Percentiles rank a stretch among this genome's conserved stretches.
Evolutionary conservation across 2,113 vertebrate species (phyloP).

Genomic region (Osmerus eperlanus): DNA sequence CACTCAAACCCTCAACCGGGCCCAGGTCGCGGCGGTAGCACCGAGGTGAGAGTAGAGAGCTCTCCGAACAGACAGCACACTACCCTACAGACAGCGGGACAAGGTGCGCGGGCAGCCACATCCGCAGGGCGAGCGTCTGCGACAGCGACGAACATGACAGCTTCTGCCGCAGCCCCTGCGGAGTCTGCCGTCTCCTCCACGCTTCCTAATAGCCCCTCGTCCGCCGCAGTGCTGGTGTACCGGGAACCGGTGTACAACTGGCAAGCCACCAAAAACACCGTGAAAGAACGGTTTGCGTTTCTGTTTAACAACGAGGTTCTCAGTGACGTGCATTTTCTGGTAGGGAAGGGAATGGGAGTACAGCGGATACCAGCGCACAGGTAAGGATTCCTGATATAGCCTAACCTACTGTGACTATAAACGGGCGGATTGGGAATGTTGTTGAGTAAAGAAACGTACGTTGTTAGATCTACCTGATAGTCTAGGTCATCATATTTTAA

Average conservation of each 20-base stretch:
- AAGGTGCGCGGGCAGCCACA: constrained; percentile 27
- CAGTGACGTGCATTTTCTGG: constrained; percentile 88
- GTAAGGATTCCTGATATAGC: constrained; percentile 52
- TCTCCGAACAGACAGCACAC: constrained; percentile 42
- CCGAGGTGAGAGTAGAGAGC: constrained; percentile 43
- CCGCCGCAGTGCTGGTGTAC: constrained; percentile 64
- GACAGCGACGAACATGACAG: constrained; percentile 47
- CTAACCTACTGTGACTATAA: no score
- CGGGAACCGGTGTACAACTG: constrained; percentile 83
- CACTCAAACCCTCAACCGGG: constrained; percentile 55
- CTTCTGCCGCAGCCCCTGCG: constrained; percentile 37
- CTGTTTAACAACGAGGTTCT: constrained; percentile 90
- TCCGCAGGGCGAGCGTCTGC: constrained; percentile 31
- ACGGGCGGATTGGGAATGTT: no score
- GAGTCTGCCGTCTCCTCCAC: constrained; percentile 52
- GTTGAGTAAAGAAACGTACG: no score
- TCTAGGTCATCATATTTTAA: no score
- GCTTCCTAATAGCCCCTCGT: constrained; percentile 54
- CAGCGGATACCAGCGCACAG: constrained; percentile 87
- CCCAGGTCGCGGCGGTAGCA: constrained; percentile 52
- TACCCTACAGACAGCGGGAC: constrained; percentile 40
- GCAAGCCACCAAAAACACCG: constrained; percentile 85
- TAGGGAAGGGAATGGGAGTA: constrained; percentile 82
- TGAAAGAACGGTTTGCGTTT: constrained; percentile 84
- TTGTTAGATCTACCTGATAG: no score